phyloP scores from a whole-genome alignment of 2,888 invertebrate species.

The Hipparchia sbordonii region DNA sequence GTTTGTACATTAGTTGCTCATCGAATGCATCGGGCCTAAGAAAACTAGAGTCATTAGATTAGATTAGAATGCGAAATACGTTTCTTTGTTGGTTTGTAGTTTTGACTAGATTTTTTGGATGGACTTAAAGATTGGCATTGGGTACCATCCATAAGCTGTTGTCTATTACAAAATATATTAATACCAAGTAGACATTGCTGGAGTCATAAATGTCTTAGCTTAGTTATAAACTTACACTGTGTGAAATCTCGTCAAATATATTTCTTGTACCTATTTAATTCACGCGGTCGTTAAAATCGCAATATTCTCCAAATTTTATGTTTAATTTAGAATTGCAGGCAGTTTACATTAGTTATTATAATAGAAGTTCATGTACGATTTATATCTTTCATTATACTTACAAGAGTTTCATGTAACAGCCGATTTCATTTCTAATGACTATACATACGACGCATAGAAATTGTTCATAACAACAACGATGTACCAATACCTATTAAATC shows the following conservation, averaged over 20 bases:
- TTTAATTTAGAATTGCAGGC: slow-evolving; percentile 25
- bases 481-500: not conserved
- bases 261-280: slow-evolving; percentile 27
- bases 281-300: slow-evolving; percentile 30
- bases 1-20: too few relatives aligned
- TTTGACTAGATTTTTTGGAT: too few relatives aligned
- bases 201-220: slow-evolving; percentile 44
- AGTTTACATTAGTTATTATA: not conserved
- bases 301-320: slow-evolving; percentile 35
- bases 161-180: slow-evolving; percentile 37
- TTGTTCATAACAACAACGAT: not conserved
- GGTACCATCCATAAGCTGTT: slow-evolving; percentile 30
- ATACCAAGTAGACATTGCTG: slow-evolving; percentile 34
- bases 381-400: not conserved
- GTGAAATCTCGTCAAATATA: slow-evolving; percentile 47
- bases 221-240: slow-evolving; percentile 43
- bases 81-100: too few relatives aligned
- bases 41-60: too few relatives aligned
- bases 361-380: not conserved
- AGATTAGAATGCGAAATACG: too few relatives aligned
- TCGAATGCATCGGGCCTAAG: too few relatives aligned
- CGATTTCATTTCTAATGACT: not conserved
- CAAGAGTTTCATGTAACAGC: not conserved
- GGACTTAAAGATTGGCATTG: too few relatives aligned
- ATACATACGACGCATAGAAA: not conserved